These are phyloP conservation scores for Bucco capensis DNA, from an alignment of 2,113 vertebrate species.

Conservation along the genomic window DNA sequence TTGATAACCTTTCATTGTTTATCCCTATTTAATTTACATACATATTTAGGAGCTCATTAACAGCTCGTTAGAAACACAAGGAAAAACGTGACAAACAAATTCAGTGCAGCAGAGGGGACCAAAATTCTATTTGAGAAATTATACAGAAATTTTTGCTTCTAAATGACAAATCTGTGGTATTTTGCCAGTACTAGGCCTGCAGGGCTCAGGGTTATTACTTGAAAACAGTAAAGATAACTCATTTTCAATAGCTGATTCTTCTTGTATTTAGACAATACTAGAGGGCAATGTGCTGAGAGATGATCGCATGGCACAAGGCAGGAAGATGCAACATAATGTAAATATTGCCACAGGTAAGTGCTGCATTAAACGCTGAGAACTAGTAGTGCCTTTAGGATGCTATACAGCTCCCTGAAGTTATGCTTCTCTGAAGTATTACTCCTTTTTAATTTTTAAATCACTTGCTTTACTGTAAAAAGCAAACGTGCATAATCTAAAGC, in stretches of 20 bases:
- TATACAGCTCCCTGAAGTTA: neutral
- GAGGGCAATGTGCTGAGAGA: neutral
- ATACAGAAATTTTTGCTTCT: constrained; percentile 27
- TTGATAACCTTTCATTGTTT: constrained; percentile 47
- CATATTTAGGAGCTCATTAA: constrained; percentile 77
- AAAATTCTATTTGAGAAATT: constrained; percentile 52
- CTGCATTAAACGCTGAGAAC: neutral
- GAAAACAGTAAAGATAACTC: constrained; percentile 64
- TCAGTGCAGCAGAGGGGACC: constrained; percentile 64
- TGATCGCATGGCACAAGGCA: neutral
- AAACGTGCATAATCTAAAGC: neutral
- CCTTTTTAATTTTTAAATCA: neutral
- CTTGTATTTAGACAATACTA: constrained; percentile 44
- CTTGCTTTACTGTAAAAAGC: neutral
- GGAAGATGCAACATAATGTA: neutral
- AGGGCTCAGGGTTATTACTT: constrained; percentile 44
- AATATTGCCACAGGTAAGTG: neutral
- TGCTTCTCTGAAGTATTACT: neutral
- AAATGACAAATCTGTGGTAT: constrained; percentile 45
- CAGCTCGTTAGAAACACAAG: constrained; percentile 71
- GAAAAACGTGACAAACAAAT: constrained; percentile 71
- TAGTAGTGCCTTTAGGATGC: neutral
- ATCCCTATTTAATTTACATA: constrained; percentile 74
- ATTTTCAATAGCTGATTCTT: constrained; percentile 36
- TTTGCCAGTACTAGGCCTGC: constrained; percentile 45